Evolutionary conservation across 2,888 invertebrate species (phyloP), one percentile per base, ranked within the genome.

Genomic region (Thecocarcelia acutangulata): DNA sequence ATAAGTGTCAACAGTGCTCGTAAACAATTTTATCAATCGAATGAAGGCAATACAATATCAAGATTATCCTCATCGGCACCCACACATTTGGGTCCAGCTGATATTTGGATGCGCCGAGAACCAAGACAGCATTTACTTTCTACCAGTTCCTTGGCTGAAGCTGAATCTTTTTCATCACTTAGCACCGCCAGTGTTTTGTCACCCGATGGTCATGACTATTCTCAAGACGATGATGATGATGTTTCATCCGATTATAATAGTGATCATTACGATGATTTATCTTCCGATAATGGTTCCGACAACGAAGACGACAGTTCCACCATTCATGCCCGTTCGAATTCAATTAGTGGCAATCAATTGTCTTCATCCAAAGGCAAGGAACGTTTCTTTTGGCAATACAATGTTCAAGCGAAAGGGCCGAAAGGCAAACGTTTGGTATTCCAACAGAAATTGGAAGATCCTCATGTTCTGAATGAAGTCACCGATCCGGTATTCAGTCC

Each of bases 401-500:
- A 99, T 92, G 97, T 98, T 0, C 98, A 98, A 91, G 96, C 98
- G 1, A 98, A 99, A 91, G 98, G 99, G 1, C 98, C 98, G 5
- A 98, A 99, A 92, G 98, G 98, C 50, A 97, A 97, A 90, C 93
- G 97, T 83, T 92, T 97, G 82, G 94, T 96, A 59, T 93, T 97
- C 86, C 95, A 96, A 90, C 94, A 96, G 63, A 95, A 96, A 88
- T 93, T 95, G 48, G 96, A 96, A 88, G 97, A 98, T 92, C 98
- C 98, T 9, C 98, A 98, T 91, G 93, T 96, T 52, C 92, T 98
- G 82, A 95, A 97, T 88, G 95, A 96, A 90, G 94, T 97, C 66
- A 97, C 97, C 61, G 98, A 99, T 92, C 98, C 98, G 0, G 98
- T 99, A 33, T 98, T 98, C 90, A 97, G 97, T 90, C 96, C 97